Percentiles rank a stretch among this genome's conserved stretches.
These are phyloP conservation scores for Cirrhinus mrigala DNA, from an alignment of 2,797 vertebrate species.

Conservation along the genomic window DNA sequence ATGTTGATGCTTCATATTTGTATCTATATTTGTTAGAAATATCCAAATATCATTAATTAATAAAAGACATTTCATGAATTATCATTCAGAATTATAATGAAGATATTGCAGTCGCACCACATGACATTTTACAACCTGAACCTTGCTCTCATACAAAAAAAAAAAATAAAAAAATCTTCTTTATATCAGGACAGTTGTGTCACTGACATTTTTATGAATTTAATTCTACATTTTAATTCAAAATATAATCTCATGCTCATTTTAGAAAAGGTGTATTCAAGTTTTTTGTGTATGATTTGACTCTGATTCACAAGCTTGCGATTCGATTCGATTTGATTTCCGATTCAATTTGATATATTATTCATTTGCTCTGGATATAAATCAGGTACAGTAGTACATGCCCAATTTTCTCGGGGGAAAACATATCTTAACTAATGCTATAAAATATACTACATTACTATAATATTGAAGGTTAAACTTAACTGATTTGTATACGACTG, in stretches of 20 bases:
- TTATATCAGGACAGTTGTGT: not conserved
- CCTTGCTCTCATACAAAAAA: no score
- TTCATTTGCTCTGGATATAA: no score
- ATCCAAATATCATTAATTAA: not conserved
- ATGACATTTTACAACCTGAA: conserved; percentile 7
- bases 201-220: not conserved
- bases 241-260: conserved; percentile 3
- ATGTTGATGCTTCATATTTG: not conserved
- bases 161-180: no score
- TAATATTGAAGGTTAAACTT: no score
- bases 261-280: not conserved
- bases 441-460: no score
- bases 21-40: not conserved
- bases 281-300: not conserved
- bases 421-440: no score
- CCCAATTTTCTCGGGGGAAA: no score
- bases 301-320: no score
- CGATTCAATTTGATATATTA: no score
- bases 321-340: no score
- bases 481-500: no score
- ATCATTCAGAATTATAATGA: conserved; percentile 10
- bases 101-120: not conserved
- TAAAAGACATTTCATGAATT: not conserved
- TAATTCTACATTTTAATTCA: not conserved
- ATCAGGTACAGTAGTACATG: not conserved